These are phyloP conservation scores for Neodiprion lecontei DNA, from an alignment of 1,140 invertebrate species.

Conservation along the genomic window DNA sequence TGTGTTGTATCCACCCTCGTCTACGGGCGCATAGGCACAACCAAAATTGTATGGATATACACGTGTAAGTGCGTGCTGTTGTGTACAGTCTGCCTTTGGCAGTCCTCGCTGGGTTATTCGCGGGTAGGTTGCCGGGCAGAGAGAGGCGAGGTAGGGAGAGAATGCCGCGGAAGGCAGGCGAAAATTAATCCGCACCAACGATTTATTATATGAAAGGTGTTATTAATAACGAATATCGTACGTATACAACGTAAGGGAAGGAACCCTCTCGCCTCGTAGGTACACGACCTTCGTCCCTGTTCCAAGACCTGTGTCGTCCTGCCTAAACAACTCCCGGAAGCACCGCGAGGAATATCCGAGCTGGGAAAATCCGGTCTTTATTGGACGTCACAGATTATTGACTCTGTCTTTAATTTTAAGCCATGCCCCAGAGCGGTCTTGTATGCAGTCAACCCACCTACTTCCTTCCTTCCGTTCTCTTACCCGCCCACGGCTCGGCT, in stretches of 20 bases:
- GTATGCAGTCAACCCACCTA: too few relatives aligned
- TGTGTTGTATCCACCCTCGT: too few relatives aligned
- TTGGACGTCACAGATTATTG: not conserved
- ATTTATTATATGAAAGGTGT: conserved; percentile 1
- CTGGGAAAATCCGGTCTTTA: not conserved
- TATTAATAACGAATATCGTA: not conserved
- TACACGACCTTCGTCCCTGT: too few relatives aligned
- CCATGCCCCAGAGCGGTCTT: not conserved
- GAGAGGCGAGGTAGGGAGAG: too few relatives aligned
- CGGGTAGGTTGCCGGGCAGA: too few relatives aligned
- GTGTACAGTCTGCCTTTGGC: too few relatives aligned
- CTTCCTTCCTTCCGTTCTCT: not conserved
- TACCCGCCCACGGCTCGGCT: not conserved
- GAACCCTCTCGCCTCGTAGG: not conserved
- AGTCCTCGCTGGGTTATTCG: too few relatives aligned
- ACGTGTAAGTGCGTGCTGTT: too few relatives aligned
- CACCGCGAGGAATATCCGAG: not conserved
- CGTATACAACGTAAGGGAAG: not conserved
- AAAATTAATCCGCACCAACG: not conserved
- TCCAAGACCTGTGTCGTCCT: too few relatives aligned
- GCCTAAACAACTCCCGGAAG: not conserved
- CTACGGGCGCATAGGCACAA: too few relatives aligned
- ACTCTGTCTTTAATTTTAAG: not conserved
- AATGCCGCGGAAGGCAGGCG: not conserved
- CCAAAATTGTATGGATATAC: too few relatives aligned